Evolutionary conservation across 2,797 vertebrate species (phyloP).

Genomic region (Pogonophryne albipinna): DNA sequence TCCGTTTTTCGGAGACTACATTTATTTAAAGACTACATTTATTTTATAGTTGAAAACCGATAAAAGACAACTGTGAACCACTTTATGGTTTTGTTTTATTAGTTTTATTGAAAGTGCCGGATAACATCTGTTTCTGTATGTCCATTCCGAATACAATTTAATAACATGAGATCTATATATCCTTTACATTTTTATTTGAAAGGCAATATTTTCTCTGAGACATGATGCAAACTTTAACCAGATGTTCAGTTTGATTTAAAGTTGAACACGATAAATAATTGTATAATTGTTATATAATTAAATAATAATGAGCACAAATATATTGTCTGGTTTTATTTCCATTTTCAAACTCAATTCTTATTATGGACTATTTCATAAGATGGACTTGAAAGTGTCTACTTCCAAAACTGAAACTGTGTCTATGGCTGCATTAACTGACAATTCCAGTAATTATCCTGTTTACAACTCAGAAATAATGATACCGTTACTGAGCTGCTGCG

Average conservation of each 20-base stretch:
- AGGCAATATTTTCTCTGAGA: conserved; percentile 3
- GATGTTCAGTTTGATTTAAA: conserved; percentile 19
- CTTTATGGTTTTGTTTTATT: background rate
- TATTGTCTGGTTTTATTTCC: background rate
- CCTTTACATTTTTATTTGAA: conserved; percentile 5
- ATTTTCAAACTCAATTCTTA: conserved; percentile 16
- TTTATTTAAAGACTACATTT: conserved; percentile 5
- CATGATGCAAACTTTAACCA: conserved; percentile 7
- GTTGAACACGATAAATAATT: background rate
- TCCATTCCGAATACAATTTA: background rate
- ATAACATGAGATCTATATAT: conserved; percentile 2
- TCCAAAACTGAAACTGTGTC: conserved; percentile 36
- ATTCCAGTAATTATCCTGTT: conserved; percentile 53
- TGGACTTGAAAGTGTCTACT: conserved; percentile 27
- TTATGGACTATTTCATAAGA: conserved; percentile 20
- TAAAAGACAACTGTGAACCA: conserved; percentile 5
- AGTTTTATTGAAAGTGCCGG: conserved; percentile 16
- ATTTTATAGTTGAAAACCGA: conserved; percentile 19
- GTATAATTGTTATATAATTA: background rate
- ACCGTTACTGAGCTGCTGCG: conserved; percentile 43
- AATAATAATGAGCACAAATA: conserved; percentile 19
- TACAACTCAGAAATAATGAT: conserved; percentile 58
- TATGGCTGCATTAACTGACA: conserved; percentile 42
- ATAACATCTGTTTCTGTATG: conserved; percentile 3
- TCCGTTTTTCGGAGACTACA: conserved; percentile 2